Evolutionary conservation across 2,888 invertebrate species (phyloP), one percentile per base, ranked within the genome.

Genomic region (Caenorhabditis sp.): DNA sequence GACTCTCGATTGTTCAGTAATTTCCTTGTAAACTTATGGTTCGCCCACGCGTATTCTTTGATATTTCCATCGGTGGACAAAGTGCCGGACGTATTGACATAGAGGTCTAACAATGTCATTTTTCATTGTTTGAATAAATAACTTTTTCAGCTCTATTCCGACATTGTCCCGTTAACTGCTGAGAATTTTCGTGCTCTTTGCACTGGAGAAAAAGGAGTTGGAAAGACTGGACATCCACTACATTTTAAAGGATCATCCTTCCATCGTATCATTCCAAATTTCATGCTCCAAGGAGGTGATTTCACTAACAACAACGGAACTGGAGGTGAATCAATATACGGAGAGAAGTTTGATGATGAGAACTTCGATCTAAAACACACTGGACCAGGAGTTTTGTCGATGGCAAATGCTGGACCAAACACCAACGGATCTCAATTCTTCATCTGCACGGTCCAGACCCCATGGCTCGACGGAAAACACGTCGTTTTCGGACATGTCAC

Each of bases 181-280:
- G 95, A 96, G 90, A 97, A 97, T 90, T 97, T 97, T 93, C 93
- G 96, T 76, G 93, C 95, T 26, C 91, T 97, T 63, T 97, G 97
- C 90, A 97, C 96, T 63, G 95, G 95, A 68, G 95, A 95, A 89
- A 94, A 93, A 89, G 95, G 95, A 76, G 94, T 94, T 88, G 95
- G 95, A 62, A 76, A 83, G 54, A 84, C 87, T 7, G 90, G 90
- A 63, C 90, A 89, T 75, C 89, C 89, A 5, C 88, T 89, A 78
- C 90, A 90, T 67, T 96, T 93, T 92, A 94, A 94, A 90, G 93
- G 93, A 84, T 67, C 66, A 68, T 93, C 92, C 85, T 96, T 95
- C 92, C 95, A 96, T 90, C 93, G 96, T 86, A 93, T 96, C 87
- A 96, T 96, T 90, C 95, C 95, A 84, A 94, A 94, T 90, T 96